Conservation (phyloP, 2,888 invertebrate species). For the Noctua fimbriata region DNA sequence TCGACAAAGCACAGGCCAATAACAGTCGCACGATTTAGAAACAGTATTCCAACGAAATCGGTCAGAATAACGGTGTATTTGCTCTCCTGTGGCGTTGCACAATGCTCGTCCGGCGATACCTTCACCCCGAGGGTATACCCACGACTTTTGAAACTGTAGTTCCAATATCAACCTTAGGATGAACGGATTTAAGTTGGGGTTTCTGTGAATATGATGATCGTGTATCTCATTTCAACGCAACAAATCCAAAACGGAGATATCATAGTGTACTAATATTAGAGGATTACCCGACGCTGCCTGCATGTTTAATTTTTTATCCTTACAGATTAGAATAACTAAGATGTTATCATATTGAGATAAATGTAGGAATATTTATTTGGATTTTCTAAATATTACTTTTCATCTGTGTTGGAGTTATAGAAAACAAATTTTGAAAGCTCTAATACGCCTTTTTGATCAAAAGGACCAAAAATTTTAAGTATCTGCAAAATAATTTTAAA, state of each 20-base stretch:
- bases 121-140: conserved; percentile 72
- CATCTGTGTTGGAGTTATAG: not conserved
- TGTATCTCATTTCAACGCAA: conserved; percentile 84
- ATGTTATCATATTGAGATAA: not conserved
- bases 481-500: not conserved
- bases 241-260: conserved; percentile 82
- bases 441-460: not conserved
- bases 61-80: conserved; percentile 66
- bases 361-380: conserved; percentile 5
- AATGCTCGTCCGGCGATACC: conserved; percentile 67
- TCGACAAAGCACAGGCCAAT: conserved; percentile 43
- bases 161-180: conserved; percentile 58
- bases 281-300: conserved; percentile 59
- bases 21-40: conserved; percentile 57
- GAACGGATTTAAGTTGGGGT: conserved; percentile 43
- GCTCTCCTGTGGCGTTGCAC: conserved; percentile 69
- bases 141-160: conserved; percentile 68
- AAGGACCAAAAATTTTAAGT: not conserved
- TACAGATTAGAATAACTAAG: not conserved
- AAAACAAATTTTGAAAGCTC: not conserved
- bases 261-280: conserved; percentile 72
- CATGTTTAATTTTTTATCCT: conserved; percentile 27
- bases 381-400: not conserved
- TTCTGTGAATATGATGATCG: conserved; percentile 57
- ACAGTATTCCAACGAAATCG: conserved; percentile 66